A percentile compares a stretch with the other conserved stretches of the same genome.
These are phyloP conservation scores for Paramormyrops hopkinsi DNA, from an alignment of 2,797 vertebrate species.

Conservation along the genomic window DNA sequence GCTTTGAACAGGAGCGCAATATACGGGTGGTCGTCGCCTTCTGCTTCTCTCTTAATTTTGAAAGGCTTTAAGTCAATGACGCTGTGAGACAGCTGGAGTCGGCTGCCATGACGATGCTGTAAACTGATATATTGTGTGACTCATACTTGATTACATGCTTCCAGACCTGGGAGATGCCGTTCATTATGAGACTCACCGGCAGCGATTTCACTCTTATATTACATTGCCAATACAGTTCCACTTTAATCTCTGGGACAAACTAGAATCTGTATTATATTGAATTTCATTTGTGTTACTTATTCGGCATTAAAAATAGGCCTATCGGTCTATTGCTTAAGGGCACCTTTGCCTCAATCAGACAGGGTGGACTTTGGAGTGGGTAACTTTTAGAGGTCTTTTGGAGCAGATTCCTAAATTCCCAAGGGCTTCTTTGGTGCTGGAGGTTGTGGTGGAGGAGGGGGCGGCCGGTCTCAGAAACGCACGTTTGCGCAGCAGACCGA, in stretches of 20 bases:
- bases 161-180: background rate
- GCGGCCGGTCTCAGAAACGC: background rate
- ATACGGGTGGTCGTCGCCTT: background rate
- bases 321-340: background rate
- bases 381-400: background rate
- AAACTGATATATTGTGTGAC: background rate
- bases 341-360: background rate
- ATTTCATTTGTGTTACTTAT: background rate
- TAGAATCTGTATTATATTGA: background rate
- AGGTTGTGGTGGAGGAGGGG: background rate
- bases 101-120: background rate
- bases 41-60: constrained; percentile 10
- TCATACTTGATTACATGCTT: background rate
- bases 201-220: background rate
- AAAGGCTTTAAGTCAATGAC: constrained; percentile 21
- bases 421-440: background rate
- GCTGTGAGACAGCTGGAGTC: background rate
- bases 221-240: background rate
- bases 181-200: background rate
- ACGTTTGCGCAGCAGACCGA: constrained; percentile 1
- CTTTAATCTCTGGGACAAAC: background rate
- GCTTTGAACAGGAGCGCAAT: background rate
- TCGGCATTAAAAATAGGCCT: background rate
- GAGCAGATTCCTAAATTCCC: constrained; percentile 25
- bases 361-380: background rate